A percentile compares a stretch with the other conserved stretches of the same genome.
These are phyloP conservation scores for Danio choprae DNA, from an alignment of 2,797 vertebrate species.

Conservation along the genomic window DNA sequence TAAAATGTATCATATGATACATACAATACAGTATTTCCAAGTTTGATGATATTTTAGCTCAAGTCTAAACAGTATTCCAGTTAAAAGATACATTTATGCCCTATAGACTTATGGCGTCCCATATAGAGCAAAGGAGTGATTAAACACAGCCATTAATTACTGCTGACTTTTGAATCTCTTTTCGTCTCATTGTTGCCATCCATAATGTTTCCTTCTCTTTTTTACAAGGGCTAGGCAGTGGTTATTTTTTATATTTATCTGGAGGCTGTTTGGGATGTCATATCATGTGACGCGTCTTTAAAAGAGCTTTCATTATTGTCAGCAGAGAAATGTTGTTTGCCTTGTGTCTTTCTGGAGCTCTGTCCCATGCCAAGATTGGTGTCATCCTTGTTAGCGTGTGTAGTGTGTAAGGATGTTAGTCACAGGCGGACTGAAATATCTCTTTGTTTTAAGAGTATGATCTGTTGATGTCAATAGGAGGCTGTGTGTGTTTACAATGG, in stretches of 20 bases:
- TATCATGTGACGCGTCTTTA: conserved; percentile 24
- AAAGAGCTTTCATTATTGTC: conserved; percentile 37
- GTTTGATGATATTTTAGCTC: not conserved
- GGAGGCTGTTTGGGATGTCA: conserved; percentile 21
- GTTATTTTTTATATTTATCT: conserved; percentile 21
- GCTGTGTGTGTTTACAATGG: not conserved
- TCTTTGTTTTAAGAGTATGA: conserved; percentile 37
- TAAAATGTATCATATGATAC: not conserved
- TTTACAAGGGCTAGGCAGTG: not conserved
- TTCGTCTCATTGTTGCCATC: not conserved
- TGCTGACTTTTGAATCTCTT: conserved; percentile 20
- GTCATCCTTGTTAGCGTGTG: conserved; percentile 41
- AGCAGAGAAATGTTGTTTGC: conserved; percentile 9
- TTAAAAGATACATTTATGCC: not conserved
- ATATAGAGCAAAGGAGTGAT: conserved; percentile 52
- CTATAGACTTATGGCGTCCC: conserved; percentile 38
- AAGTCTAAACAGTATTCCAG: not conserved
- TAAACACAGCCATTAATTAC: conserved; percentile 57
- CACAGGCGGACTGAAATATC: conserved; percentile 43
- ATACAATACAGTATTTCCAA: not conserved
- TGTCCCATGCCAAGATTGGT: conserved; percentile 39
- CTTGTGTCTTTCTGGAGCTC: conserved; percentile 27
- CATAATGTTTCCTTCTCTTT: not conserved
- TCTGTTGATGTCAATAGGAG: conserved; percentile 17
- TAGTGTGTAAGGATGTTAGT: conserved; percentile 55